phyloP scores from a whole-genome alignment of 2,888 invertebrate genomes.

The Sphaeridia pumilis region DNA sequence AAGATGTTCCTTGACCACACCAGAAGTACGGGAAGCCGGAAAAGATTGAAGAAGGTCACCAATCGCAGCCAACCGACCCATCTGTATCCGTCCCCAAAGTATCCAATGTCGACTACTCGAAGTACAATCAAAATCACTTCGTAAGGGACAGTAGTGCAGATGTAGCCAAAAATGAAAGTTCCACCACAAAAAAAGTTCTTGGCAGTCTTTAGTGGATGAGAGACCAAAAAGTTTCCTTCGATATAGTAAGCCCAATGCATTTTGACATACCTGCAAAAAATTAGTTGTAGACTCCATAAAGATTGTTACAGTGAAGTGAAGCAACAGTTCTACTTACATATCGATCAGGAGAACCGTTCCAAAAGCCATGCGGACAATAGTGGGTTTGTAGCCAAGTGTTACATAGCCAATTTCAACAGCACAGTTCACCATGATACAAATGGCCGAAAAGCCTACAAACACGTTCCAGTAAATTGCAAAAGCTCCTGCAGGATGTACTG shows the following conservation, averaged over 20 bases:
- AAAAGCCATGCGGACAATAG: neutral
- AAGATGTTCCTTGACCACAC: slow-evolving; percentile 10
- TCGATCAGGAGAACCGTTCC: slow-evolving; percentile 16
- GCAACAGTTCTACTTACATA: slow-evolving; percentile 23
- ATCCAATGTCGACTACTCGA: slow-evolving; percentile 3
- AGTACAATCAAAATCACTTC: slow-evolving; percentile 15
- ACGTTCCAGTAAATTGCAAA: slow-evolving; percentile 30
- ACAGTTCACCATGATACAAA: slow-evolving; percentile 17
- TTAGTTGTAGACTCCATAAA: too few relatives aligned
- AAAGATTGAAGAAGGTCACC: slow-evolving; percentile 11
- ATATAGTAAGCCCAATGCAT: slow-evolving; percentile 20
- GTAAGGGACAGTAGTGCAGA: too few relatives aligned
- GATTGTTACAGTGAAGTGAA: too few relatives aligned
- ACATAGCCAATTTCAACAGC: slow-evolving; percentile 16
- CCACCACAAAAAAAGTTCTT: slow-evolving; percentile 14
- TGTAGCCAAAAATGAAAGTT: slow-evolving; percentile 7
- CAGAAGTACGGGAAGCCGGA: slow-evolving; percentile 11
- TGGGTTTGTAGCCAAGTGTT: neutral
- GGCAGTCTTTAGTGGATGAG: slow-evolving; percentile 19
- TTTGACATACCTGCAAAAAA: slow-evolving; percentile 15
- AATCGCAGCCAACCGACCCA: slow-evolving; percentile 18
- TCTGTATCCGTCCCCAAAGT: slow-evolving; percentile 14
- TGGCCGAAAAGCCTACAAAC: slow-evolving; percentile 19
- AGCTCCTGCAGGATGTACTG: slow-evolving; percentile 29
- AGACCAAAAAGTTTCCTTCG: slow-evolving; percentile 9